Base-by-base conservation (phyloP, 2,888 invertebrate species). In the Cephus runcator region DNA sequence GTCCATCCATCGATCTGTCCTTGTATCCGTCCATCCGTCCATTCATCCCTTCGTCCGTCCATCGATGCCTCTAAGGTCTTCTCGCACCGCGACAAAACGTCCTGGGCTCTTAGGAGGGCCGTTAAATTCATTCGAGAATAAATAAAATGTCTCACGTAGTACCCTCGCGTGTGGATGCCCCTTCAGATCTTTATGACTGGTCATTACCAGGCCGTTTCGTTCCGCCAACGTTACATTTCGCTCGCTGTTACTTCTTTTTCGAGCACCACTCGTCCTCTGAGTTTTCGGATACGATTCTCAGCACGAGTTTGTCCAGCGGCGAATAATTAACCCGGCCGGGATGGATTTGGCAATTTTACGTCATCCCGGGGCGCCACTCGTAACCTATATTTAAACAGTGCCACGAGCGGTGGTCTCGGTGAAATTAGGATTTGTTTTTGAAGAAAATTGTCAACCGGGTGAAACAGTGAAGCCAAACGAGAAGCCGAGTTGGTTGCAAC, bases 91-190 rank as follows among this genome's bases (percentile, higher is more conserved):
- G 23, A 56, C 56, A 56, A 9, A 23, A 56, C 56, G 2, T 23
- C 23, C 56, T 56, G 23, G 23, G 56, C 23, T 23, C 9, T 56
- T 56, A 56, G 56, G 56, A 36, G 79, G 56, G 79, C 74, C 81
- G 75, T 84, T 82, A 83, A 84, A 81, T 80, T 79, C 75, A 81
- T 82, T 82, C 78, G 75, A 31, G 33, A 75, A 81, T 81, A 83
- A 83, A 85, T 83, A 79, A 83, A 80, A 81, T 81, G 79, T 81
- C 77, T 56, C 35, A 30, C 15, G 40, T 30, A 76, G 73, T 81
- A 69, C 69, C 69, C 68, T 83, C 79, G 68, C 30, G 71, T 31
- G 73, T 40, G 68, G 69, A 69, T 73, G 56, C 76, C 75, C 56
- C 76, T 73, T 75, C 73, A 81, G 81, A 77, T 81, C 79, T 86